phyloP scores from a whole-genome alignment of 2,888 invertebrate genomes.

The Chrysolina americana region DNA sequence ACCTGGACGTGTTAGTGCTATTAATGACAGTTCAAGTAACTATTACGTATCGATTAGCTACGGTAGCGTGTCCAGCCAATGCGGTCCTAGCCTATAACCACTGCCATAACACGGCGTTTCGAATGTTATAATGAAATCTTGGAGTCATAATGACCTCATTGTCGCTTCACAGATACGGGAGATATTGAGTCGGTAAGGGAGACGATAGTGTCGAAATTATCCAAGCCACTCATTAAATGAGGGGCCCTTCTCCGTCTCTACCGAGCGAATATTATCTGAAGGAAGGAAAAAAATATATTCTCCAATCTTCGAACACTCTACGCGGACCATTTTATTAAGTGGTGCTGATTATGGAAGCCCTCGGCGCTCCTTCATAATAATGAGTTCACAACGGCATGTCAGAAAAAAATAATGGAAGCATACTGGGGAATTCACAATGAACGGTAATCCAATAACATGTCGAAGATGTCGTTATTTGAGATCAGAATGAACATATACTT shows the following conservation, averaged over 20 bases:
- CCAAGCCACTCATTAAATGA: background rate
- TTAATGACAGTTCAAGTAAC: background rate
- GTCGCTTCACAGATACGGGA: background rate
- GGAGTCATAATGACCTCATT: background rate
- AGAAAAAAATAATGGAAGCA: too few relatives aligned
- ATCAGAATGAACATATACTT: too few relatives aligned
- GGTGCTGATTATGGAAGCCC: conserved; percentile 8
- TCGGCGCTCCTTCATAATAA: conserved; percentile 6
- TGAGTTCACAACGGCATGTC: conserved; percentile 11
- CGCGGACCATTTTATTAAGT: conserved; percentile 8
- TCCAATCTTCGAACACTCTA: background rate
- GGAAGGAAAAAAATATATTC: background rate
- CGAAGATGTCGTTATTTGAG: too few relatives aligned
- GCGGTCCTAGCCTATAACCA: background rate
- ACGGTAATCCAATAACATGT: too few relatives aligned
- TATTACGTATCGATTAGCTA: background rate
- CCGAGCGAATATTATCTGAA: background rate
- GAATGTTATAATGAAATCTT: background rate
- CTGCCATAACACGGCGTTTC: background rate
- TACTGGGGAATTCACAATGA: too few relatives aligned
- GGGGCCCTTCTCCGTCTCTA: background rate
- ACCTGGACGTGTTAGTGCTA: background rate
- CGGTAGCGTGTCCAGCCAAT: background rate
- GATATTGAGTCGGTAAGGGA: background rate
- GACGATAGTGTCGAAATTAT: background rate